phyloP scores from a whole-genome alignment of 2,113 vertebrate species.

The Notiomystis cincta region DNA sequence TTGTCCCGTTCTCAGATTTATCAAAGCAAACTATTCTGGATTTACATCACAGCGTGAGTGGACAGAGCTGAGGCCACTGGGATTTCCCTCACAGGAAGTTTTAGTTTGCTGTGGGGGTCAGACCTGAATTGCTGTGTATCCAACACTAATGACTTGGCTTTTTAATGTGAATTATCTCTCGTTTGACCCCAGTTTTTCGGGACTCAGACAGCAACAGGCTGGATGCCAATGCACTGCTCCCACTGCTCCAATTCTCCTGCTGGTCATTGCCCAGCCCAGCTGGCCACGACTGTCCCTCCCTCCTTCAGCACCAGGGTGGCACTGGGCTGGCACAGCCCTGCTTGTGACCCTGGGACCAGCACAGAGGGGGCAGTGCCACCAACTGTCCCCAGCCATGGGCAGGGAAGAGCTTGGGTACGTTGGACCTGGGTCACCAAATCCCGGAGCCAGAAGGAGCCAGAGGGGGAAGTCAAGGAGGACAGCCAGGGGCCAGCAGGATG shows the following conservation, averaged over 20 bases:
- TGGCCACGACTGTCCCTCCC: fast-evolving
- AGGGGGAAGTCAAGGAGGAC: background rate
- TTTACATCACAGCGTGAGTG: fast-evolving
- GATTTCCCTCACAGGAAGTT: background rate
- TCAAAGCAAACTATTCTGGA: background rate
- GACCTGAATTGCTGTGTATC: background rate
- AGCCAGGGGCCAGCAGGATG: fast-evolving
- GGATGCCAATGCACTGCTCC: background rate
- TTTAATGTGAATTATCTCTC: background rate
- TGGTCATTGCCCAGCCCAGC: background rate
- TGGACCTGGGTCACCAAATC: fast-evolving
- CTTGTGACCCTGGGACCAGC: background rate
- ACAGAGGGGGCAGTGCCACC: background rate
- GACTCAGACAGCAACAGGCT: background rate
- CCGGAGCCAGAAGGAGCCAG: background rate
- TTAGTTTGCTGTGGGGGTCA: background rate
- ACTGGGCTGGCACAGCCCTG: fast-evolving
- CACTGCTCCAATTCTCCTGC: fast-evolving
- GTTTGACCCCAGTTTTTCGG: fast-evolving
- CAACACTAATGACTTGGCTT: fast-evolving
- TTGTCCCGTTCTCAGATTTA: background rate
- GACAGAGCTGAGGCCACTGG: background rate
- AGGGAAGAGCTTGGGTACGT: background rate
- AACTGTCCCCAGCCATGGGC: fast-evolving
- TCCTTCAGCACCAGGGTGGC: fast-evolving